Percentiles rank a stretch among this genome's conserved stretches.
These are phyloP conservation scores for Orius insidiosus DNA, from an alignment of 1,140 invertebrate species.

Conservation along the genomic window DNA sequence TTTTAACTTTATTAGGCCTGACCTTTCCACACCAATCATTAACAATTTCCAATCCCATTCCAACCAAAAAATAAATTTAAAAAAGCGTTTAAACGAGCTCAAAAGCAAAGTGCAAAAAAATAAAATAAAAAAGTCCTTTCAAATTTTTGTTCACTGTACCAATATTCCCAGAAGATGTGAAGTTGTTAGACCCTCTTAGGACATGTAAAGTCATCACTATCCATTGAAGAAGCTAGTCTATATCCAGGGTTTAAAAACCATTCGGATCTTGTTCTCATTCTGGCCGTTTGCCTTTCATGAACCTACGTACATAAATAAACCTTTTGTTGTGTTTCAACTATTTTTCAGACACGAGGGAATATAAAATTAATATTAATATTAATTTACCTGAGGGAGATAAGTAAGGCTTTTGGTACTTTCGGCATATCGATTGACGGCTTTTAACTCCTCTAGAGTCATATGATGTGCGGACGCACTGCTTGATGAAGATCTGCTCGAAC, in stretches of 20 bases:
- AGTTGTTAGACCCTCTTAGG: constrained; percentile 28
- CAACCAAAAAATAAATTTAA: constrained; percentile 4
- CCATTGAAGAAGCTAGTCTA: constrained; percentile 26
- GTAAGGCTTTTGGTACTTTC: constrained; percentile 82
- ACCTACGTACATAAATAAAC: constrained; percentile 36
- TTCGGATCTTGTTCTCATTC: constrained; percentile 83
- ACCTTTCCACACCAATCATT: not conserved
- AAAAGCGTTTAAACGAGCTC: constrained; percentile 1
- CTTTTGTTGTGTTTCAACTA: not conserved
- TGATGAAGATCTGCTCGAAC: constrained; percentile 22
- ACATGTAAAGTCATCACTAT: constrained; percentile 31
- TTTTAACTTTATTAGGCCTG: too few relatives aligned
- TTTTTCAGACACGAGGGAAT: not conserved
- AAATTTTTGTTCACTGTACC: constrained; percentile 27
- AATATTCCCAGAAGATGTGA: constrained; percentile 30
- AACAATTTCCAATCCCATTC: not conserved
- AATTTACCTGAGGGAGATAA: constrained; percentile 70
- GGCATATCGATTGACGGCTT: constrained; percentile 74
- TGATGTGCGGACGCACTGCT: constrained; percentile 26
- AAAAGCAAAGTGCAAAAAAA: not conserved
- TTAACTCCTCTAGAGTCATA: constrained; percentile 66
- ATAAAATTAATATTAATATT: not conserved
- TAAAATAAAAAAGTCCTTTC: too few relatives aligned
- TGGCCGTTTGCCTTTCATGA: constrained; percentile 78
- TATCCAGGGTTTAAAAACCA: constrained; percentile 73